Percentiles rank a stretch among this genome's conserved stretches.
Conservation (phyloP, 2,113 vertebrate species). For the Sorex fumeus region DNA sequence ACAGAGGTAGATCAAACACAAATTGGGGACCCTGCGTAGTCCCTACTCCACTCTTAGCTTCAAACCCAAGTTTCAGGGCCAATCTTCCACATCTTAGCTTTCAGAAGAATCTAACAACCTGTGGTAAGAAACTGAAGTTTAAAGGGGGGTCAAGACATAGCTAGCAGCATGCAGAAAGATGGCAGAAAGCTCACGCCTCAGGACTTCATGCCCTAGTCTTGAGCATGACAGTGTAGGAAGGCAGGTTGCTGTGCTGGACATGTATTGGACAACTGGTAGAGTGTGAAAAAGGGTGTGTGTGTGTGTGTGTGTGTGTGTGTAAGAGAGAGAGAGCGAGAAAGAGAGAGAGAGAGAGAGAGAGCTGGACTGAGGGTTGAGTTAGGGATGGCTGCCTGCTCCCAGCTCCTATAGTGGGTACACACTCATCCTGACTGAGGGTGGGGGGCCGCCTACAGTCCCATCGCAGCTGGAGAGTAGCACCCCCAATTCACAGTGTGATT, state of each 20-base stretch:
- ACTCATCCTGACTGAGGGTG: not conserved
- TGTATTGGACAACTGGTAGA: not conserved
- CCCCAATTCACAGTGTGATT: constrained; percentile 77
- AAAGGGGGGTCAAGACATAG: not conserved
- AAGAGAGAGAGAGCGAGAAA: too few species aligned
- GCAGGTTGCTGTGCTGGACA: too few species aligned
- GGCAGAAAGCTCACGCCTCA: not conserved
- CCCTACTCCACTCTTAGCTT: not conserved
- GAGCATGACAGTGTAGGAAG: not conserved
- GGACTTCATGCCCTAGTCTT: fast-evolving
- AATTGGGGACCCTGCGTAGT: not conserved
- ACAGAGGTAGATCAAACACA: not conserved
- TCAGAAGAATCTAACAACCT: constrained; percentile 42
- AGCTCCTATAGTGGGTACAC: not conserved
- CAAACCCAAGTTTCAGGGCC: not conserved
- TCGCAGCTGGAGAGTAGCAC: constrained; percentile 67
- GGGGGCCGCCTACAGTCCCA: not conserved
- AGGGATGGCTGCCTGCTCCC: not conserved
- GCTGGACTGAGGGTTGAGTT: not conserved
- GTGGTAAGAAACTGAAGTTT: not conserved
- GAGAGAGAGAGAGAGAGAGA: not conserved
- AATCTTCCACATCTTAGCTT: not conserved
- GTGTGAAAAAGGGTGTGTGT: too few species aligned
- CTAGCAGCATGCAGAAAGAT: not conserved
- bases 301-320: too few species aligned